Percentiles rank a stretch among this genome's conserved stretches.
Conservation (phyloP, 2,113 vertebrate species). For the Turdus rufiventris region DNA sequence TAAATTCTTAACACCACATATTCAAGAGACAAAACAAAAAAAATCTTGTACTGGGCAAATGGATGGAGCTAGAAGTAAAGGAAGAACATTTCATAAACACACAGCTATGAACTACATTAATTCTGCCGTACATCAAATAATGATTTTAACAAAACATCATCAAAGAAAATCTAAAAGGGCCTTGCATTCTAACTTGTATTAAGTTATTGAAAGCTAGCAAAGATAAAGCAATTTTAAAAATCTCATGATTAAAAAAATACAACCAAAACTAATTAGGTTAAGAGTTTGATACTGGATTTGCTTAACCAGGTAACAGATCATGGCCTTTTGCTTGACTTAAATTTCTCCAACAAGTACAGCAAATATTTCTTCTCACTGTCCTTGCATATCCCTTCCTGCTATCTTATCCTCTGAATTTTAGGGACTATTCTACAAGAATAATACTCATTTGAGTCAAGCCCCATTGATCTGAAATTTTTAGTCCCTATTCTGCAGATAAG, state of each 20-base stretch:
- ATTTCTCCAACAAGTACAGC: neutral
- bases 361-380: neutral
- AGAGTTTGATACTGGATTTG: neutral
- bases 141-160: neutral
- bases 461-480: neutral
- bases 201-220: neutral
- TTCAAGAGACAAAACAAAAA: neutral
- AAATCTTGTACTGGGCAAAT: neutral
- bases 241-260: neutral
- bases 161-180: neutral
- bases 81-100: neutral
- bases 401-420: neutral
- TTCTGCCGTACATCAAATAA: neutral
- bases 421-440: neutral
- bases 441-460: neutral
- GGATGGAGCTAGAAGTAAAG: neutral
- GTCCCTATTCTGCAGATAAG: neutral
- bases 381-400: neutral
- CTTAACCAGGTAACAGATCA: neutral
- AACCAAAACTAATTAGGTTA: neutral
- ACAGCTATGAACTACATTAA: neutral
- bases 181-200: too few species aligned
- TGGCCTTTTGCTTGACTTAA: neutral
- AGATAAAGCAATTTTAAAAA: neutral
- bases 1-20: neutral